Evolutionary conservation across 2,888 invertebrate genomes (phyloP), one percentile per base, ranked within the genome.

Genomic region (Sepiola atlantica): DNA sequence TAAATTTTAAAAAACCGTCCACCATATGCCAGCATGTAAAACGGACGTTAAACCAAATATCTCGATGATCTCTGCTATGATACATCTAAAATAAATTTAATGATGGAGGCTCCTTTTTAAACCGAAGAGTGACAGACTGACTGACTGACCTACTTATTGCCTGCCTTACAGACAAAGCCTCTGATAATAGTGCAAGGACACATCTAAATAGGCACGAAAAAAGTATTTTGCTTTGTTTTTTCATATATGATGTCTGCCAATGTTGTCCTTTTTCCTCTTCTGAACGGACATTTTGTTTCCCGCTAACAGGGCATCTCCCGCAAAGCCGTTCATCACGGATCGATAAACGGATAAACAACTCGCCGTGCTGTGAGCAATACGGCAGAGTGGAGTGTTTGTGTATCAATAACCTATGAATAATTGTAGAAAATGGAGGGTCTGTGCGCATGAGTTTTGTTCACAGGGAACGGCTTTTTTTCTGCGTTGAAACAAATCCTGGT

Each of bases 401-500:
- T 77, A 32, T 77, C 77, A 77, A 77, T 77, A 77, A 77, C 77
- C 77, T 77, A 77, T 77, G n/a, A 77, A 77, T 77, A 77, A 77
- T 77, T n/a, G 32, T n/a, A 77, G 77, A 77, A 77, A 18, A n/a
- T 14, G 10, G n/a, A n/a, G 32, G n/a, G n/a, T n/a, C n/a, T n/a
- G n/a, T 77, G 16, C 77, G 32, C n/a, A n/a, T 77, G n/a, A 45
- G 8, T 45, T 77, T 77, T n/a, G 77, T 77, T 77, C 77, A 77
- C 77, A 77, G 16, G 77, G n/a, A n/a, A n/a, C 32, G 32, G n/a
- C 77, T 32, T 77, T 45, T 45, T 45, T 32, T 61, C 61, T 61
- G 61, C 28, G 28, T 28, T 28, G 61, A 61, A 28, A 61, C 61
- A 61, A 61, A 28, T 28, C 32, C 77, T 16, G n/a, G n/a, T 77